phyloP scores from a whole-genome alignment of 2,113 vertebrate genomes.

The Speoplatyrhinus poulsoni region DNA sequence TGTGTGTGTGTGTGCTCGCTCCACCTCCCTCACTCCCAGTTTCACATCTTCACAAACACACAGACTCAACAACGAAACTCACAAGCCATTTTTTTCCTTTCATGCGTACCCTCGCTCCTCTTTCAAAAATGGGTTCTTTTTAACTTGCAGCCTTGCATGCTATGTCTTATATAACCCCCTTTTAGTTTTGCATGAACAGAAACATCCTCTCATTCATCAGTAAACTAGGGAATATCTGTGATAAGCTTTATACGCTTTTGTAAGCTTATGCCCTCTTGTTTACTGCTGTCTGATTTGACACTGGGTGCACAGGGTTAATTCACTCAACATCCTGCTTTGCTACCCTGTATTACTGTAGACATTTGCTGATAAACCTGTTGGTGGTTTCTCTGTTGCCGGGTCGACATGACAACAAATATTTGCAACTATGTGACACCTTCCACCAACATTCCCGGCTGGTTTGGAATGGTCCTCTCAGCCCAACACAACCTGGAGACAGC shows the following conservation, averaged over 20 bases:
- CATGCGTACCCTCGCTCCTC: no score
- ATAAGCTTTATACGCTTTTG: no score
- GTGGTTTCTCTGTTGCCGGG: constrained; percentile 80
- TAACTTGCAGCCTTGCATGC: neutral
- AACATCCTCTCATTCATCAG: no score
- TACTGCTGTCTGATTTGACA: no score
- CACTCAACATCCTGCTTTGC: constrained; percentile 15
- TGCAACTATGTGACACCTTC: constrained; percentile 89
- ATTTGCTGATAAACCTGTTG: constrained; percentile 78
- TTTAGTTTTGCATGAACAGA: no score
- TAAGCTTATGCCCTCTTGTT: no score
- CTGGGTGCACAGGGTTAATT: no score
- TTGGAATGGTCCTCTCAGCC: constrained; percentile 79
- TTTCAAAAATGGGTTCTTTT: neutral
- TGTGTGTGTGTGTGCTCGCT: neutral
- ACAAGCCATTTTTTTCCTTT: neutral
- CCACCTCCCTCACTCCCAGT: neutral
- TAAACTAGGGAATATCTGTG: no score
- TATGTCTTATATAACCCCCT: no score
- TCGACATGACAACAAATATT: constrained; percentile 91
- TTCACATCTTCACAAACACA: constrained; percentile 25
- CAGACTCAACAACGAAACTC: constrained; percentile 45
- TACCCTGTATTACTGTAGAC: constrained; percentile 56
- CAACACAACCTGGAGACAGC: no score
- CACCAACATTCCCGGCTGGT: constrained; percentile 86